Conservation (phyloP, 1,140 invertebrate genomes). For the Cherax destructor region DNA sequence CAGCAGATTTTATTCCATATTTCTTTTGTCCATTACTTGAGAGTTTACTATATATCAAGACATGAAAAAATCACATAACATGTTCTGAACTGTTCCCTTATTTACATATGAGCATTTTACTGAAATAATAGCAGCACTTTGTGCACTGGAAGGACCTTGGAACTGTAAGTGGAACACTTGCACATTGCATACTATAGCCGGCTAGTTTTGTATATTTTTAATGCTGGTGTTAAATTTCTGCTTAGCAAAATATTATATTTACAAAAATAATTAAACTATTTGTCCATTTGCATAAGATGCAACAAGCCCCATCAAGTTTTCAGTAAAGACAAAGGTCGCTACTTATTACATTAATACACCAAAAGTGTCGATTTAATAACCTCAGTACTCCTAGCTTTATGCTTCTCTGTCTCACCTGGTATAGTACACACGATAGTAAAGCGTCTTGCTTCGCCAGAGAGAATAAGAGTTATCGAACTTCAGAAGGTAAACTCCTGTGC, state of each 20-base stretch:
- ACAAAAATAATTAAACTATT: background rate
- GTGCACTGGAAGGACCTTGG: background rate
- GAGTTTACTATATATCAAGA: too few species aligned
- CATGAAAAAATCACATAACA: too few species aligned
- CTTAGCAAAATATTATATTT: background rate
- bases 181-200: background rate
- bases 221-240: background rate
- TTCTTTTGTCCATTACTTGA: too few species aligned
- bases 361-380: background rate
- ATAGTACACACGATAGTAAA: slow-evolving; percentile 99
- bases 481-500: slow-evolving; percentile 91
- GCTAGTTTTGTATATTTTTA: background rate
- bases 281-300: slow-evolving; percentile 1
- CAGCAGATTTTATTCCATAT: too few species aligned
- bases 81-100: background rate
- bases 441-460: slow-evolving; percentile 98
- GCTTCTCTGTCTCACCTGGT: slow-evolving; percentile 77
- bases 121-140: background rate
- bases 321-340: background rate
- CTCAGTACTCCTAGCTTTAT: background rate
- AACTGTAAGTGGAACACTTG: background rate
- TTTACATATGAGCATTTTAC: background rate
- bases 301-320: background rate
- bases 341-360: background rate
- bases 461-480: slow-evolving; percentile 99